phyloP scores from a whole-genome alignment of 2,888 invertebrate genomes.

The Dysmachus trigonus region DNA sequence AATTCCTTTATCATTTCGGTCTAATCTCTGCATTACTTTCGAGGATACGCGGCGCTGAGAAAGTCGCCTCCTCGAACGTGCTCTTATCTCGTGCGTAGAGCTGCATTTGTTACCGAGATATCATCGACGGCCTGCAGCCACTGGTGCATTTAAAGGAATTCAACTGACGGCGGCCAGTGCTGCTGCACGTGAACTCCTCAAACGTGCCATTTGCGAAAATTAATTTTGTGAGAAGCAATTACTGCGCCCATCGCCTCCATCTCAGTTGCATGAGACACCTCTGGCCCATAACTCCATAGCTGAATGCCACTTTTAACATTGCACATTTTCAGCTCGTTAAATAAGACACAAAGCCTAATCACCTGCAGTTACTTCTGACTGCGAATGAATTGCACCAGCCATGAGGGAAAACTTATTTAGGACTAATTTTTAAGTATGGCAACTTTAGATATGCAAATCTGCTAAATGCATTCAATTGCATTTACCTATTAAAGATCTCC shows the following conservation, averaged over 20 bases:
- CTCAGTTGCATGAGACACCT: neutral
- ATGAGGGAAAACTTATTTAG: neutral
- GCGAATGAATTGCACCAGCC: neutral
- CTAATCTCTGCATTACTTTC: slow-evolving; percentile 23
- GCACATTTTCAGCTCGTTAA: neutral
- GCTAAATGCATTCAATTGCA: neutral
- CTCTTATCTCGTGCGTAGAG: slow-evolving; percentile 24
- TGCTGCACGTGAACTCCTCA: neutral
- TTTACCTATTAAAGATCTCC: neutral
- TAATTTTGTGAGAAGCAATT: slow-evolving; percentile 30
- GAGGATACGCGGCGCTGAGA: slow-evolving; percentile 7
- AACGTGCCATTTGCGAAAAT: slow-evolving; percentile 30
- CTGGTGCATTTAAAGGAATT: neutral
- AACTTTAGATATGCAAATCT: neutral
- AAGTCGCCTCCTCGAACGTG: neutral
- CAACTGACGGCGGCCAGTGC: neutral
- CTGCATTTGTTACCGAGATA: slow-evolving; percentile 26
- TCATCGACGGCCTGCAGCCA: neutral
- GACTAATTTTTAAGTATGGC: neutral
- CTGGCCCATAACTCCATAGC: neutral
- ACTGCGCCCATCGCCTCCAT: neutral
- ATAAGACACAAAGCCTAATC: slow-evolving; percentile 29
- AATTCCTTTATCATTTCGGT: slow-evolving; percentile 37
- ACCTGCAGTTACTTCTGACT: slow-evolving; percentile 7
- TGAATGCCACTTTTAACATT: neutral